phyloP scores from a whole-genome alignment of 1,140 invertebrate genomes.

The Drosophila kikkawai region DNA sequence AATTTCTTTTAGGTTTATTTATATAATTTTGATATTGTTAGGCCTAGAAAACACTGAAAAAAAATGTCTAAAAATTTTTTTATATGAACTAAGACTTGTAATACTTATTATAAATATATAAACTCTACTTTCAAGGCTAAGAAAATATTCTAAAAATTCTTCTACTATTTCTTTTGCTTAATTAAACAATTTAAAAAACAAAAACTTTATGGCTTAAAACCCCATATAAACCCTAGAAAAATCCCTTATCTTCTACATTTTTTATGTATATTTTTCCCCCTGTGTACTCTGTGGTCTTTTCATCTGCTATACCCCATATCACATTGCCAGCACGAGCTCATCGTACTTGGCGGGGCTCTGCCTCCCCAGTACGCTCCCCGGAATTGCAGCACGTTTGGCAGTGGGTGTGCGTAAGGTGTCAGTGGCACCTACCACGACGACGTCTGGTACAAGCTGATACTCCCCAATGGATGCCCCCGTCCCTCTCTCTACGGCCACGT shows the following conservation, averaged over 20 bases:
- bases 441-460: conserved; percentile 36
- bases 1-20: too few relatives aligned
- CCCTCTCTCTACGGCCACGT: conserved; percentile 18
- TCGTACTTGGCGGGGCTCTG: conserved; percentile 15
- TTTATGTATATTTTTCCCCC: background rate
- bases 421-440: conserved; percentile 63
- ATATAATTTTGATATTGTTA: too few relatives aligned
- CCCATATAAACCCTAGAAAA: background rate
- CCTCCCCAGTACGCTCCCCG: background rate
- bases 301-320: conserved; percentile 11
- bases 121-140: background rate
- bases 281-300: conserved; percentile 8
- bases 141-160: background rate
- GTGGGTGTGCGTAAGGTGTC: conserved; percentile 73
- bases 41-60: too few relatives aligned
- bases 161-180: background rate
- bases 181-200: background rate
- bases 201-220: background rate
- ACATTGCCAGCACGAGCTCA: conserved; percentile 33
- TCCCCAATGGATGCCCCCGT: conserved; percentile 14
- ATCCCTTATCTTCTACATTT: background rate
- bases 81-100: background rate
- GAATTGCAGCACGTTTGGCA: conserved; percentile 36
- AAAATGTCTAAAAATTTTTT: too few relatives aligned
- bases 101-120: background rate